Percentiles rank a stretch among this genome's conserved stretches.
Evolutionary conservation across 2,113 vertebrate species (phyloP).

Genomic region (Aplodontia rufa): DNA sequence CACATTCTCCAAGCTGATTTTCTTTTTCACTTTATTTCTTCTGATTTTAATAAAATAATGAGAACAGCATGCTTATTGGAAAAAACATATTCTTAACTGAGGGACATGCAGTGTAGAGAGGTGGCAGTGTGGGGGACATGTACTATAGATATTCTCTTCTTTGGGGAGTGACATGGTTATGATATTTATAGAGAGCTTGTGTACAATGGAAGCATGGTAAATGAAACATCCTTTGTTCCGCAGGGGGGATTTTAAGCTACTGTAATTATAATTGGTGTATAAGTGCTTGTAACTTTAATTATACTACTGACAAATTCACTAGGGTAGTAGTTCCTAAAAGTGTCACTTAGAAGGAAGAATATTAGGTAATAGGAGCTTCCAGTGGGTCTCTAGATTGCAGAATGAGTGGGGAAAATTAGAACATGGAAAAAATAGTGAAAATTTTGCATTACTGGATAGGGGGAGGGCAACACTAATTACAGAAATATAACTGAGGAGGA

Average conservation of each 20-base stretch:
- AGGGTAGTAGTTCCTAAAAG: constrained; percentile 18
- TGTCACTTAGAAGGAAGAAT: not conserved
- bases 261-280: constrained; percentile 46
- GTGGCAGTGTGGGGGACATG: rapidly evolving
- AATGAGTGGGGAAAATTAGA: not conserved
- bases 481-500: not conserved
- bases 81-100: not conserved
- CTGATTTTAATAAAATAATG: not conserved
- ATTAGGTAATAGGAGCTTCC: constrained; percentile 26
- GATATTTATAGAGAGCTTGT: constrained; percentile 21
- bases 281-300: constrained; percentile 50
- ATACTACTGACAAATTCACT: not conserved
- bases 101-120: rapidly evolving
- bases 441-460: not conserved
- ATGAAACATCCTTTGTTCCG: constrained; percentile 39
- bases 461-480: not conserved
- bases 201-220: not conserved
- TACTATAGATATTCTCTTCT: not conserved
- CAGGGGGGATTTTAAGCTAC: constrained; percentile 57
- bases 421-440: not conserved
- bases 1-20: not conserved
- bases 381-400: constrained; percentile 21
- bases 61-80: not conserved
- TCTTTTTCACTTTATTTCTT: not conserved
- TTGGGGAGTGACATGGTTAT: not conserved